Conservation (phyloP, 2,797 vertebrate species). For the Lepus townsendii region DNA sequence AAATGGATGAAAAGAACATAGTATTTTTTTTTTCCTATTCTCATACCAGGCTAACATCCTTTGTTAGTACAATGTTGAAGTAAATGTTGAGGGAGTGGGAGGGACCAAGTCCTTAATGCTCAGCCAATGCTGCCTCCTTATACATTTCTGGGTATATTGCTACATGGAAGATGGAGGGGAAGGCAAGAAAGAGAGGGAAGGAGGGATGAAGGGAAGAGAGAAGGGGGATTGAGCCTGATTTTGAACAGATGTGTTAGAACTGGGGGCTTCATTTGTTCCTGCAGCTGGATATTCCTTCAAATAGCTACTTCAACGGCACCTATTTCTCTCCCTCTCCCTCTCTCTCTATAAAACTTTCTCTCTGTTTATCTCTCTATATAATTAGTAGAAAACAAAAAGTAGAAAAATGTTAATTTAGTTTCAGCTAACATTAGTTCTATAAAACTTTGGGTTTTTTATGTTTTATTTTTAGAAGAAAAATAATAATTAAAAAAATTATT, state of each 20-base stretch:
- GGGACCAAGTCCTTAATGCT: not conserved
- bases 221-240: not conserved
- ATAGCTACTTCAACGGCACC: constrained; percentile 7
- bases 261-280: constrained; percentile 10
- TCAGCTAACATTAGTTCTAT: not conserved
- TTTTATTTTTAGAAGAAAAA: constrained; percentile 32
- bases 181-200: too few relatives aligned
- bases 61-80: constrained; percentile 25
- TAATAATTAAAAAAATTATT: too few relatives aligned
- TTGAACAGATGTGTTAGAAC: constrained; percentile 28
- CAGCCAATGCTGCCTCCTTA: not conserved
- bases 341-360: too few relatives aligned
- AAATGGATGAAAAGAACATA: constrained; percentile 8
- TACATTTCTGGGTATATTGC: not conserved
- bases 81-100: constrained; percentile 1
- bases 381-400: not conserved
- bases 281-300: constrained; percentile 52
- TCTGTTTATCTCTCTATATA: too few relatives aligned
- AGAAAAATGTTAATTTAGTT: constrained; percentile 17
- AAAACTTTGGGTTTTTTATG: constrained; percentile 34
- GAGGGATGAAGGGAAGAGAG: not conserved
- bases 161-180: constrained; percentile 2
- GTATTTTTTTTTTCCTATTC: not conserved
- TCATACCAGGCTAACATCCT: not conserved
- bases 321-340: not conserved